phyloP scores from a whole-genome alignment of 2,113 vertebrate genomes.

The Xiphophorus maculatus region DNA sequence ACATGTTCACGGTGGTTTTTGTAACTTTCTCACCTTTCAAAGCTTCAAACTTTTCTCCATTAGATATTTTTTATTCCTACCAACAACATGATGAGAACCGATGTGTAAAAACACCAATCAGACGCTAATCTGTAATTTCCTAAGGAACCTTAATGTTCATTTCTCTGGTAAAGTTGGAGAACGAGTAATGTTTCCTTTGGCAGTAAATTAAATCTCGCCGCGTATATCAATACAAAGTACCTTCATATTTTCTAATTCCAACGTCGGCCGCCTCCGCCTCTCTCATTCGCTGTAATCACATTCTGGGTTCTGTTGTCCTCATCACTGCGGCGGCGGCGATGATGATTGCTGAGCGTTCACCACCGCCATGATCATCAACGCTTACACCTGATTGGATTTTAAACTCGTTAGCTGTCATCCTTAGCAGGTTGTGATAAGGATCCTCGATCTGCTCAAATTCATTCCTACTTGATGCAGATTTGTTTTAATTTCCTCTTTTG shows the following conservation, averaged over 20 bases:
- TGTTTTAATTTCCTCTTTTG: background rate
- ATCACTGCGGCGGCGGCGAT: slow-evolving; percentile 1
- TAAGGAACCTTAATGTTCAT: background rate
- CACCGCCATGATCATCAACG: slow-evolving; percentile 15
- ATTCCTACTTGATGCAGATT: slow-evolving; percentile 14
- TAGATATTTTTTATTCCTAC: background rate
- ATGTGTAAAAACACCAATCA: background rate
- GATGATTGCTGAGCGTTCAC: slow-evolving; percentile 27
- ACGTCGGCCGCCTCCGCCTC: background rate
- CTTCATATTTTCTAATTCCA: slow-evolving; percentile 21
- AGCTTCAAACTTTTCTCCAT: background rate
- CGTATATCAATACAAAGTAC: slow-evolving; percentile 10
- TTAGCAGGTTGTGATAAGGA: slow-evolving; percentile 20
- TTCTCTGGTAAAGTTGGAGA: background rate
- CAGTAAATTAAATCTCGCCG: slow-evolving; percentile 15
- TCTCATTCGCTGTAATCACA: slow-evolving; percentile 19
- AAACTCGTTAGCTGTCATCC: slow-evolving; percentile 8
- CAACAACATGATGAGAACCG: background rate
- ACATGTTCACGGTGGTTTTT: background rate
- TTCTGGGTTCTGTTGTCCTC: slow-evolving; percentile 14
- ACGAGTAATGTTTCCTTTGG: slow-evolving; percentile 7
- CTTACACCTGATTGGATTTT: slow-evolving; percentile 40
- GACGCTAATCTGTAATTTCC: background rate
- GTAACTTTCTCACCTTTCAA: background rate
- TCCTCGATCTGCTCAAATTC: slow-evolving; percentile 15